Base-by-base conservation (phyloP, 2,888 invertebrate genomes). In the Scotopteryx bipunctaria region DNA sequence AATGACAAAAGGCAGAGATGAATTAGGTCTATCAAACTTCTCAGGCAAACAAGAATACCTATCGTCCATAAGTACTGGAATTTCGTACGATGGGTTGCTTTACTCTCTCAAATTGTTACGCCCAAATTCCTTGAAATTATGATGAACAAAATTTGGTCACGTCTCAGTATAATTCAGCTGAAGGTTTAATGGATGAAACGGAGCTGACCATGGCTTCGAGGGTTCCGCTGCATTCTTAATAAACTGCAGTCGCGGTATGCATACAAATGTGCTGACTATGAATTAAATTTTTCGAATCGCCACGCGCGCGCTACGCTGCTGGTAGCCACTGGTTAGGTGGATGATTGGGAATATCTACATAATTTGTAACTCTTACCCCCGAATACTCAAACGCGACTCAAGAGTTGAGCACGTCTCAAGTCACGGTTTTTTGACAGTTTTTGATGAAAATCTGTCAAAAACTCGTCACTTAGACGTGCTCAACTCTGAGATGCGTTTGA, bases 261-360 rank as follows among this genome's bases (percentile, higher is more conserved):
- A 86, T 86, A 86, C 78, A 80, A 86, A 62, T 54, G 40, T 9
- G 83, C 81, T 73, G 67, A 64, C 66, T 60, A 61, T 78, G 80
- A 83, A 85, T 83, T 81, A 81, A 80, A 81, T 83, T 83, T 83
- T 82, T 81, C 78, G 72, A 78, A 82, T 81, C 73, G 73, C 70
- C 68, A 69, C 73, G 75, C 75, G 59, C 59, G 33, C 33, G 11
- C 42, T n/a, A n/a, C n/a, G n/a, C n/a, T n/a, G 14, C 23, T 33
- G 1, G 29, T 37, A 33, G 33, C 5, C 31, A 17, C 11, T 31
- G 31, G 32, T 32, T 52, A 32, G 6, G 11, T 9, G 5, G 32
- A 9, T 8, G 35, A 35, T 9, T 9, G 17, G 19, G 19, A 35
- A 35, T 19, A n/a, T n/a, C n/a, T n/a, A n/a, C n/a, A n/a, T n/a